Evolutionary conservation across 2,797 vertebrate species (phyloP).

Genomic region (Manis crassicaudata): DNA sequence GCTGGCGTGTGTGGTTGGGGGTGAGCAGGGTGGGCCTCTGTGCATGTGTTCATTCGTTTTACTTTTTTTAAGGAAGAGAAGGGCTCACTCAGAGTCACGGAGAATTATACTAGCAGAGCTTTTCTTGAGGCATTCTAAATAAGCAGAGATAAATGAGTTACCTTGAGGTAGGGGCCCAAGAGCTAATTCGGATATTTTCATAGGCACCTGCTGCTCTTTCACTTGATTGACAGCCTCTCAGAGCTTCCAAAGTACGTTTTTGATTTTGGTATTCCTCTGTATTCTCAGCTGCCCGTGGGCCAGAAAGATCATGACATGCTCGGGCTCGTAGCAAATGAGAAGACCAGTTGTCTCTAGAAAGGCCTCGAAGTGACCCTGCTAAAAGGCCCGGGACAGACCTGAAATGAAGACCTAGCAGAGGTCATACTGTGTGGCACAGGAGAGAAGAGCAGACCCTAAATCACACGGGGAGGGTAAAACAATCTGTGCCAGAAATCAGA

Average conservation of each 20-base stretch:
- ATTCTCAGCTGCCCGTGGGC: background rate
- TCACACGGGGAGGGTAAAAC: background rate
- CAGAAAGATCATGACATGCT: background rate
- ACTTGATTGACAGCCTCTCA: constrained; percentile 42
- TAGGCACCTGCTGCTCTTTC: background rate
- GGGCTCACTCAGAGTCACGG: constrained; percentile 35
- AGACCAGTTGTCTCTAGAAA: background rate
- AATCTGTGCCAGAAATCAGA: background rate
- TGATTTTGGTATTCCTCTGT: background rate
- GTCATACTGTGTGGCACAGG: fast-evolving
- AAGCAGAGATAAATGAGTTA: constrained; percentile 53
- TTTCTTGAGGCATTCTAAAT: background rate
- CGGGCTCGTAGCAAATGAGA: constrained; percentile 44
- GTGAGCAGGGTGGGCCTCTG: background rate
- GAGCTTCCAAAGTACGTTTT: background rate
- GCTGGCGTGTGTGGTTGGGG: background rate
- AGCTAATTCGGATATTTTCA: background rate
- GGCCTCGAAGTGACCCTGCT: background rate
- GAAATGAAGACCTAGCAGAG: background rate
- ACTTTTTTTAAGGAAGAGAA: constrained; percentile 54
- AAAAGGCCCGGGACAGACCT: background rate
- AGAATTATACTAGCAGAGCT: constrained; percentile 55
- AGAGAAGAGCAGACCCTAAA: background rate
- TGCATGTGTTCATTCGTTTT: background rate
- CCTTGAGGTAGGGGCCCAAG: background rate